phyloP scores from a whole-genome alignment of 92 coral and sea anemone species.

The Porites evermanni region DNA sequence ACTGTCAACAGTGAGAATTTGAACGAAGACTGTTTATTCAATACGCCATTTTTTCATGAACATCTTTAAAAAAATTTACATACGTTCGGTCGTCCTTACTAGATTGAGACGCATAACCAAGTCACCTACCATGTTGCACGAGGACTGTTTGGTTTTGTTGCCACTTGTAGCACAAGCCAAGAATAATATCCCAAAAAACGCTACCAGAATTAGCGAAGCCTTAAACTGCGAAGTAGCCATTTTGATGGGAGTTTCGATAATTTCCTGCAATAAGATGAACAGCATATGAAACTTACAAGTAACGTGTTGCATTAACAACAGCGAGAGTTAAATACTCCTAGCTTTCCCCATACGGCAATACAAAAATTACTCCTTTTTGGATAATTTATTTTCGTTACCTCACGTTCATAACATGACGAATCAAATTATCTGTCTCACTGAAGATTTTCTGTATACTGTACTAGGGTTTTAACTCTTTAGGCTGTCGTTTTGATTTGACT shows the following conservation, averaged over 20 bases:
- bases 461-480: no score
- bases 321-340: no score
- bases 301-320: no score
- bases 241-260: neutral
- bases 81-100: neutral
- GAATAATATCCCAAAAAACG: neutral
- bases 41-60: neutral
- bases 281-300: no score
- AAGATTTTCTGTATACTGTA: no score
- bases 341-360: no score
- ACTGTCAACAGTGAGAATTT: no score
- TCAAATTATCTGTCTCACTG: no score
- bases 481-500: no score
- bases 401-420: no score
- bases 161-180: neutral
- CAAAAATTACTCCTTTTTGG: no score
- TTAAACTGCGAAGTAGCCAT: neutral
- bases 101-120: neutral
- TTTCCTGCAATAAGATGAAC: neutral
- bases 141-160: slow-evolving; percentile 12
- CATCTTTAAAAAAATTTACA: neutral
- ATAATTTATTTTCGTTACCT: no score
- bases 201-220: neutral
- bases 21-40: neutral
- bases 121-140: neutral